Base-by-base conservation (phyloP, 2,113 vertebrate species). In the Seriola dumerili region DNA sequence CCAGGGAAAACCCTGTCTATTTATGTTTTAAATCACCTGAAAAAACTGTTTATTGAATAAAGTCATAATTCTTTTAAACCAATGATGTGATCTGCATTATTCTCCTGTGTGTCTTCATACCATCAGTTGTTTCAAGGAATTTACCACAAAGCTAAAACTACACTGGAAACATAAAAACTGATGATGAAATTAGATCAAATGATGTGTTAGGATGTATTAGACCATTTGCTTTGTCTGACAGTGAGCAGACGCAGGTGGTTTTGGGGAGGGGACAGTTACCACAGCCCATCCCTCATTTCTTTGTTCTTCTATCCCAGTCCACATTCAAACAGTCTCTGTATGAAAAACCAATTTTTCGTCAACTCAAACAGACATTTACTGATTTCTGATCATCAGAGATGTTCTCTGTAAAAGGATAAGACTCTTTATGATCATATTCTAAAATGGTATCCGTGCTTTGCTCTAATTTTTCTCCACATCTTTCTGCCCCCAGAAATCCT, bases 231-330 rank as follows among this genome's bases (percentile, higher is more conserved):
- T 84, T 81, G 63, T 79, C 57, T 79, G 29, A 42, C 67, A 71
- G 55, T 25, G 64, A 67, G 69, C 71, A 66, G 36, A 55, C 3
- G 54, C 80, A 87, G 84, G 79, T 88, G 82, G 75, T 80, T 84
- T 83, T 63, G 42, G 88, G 83, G 83, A 76, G 90, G 85, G 59
- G 85, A 78, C 58, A 78, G 63, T 72, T 77, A 64, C 52, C 25
- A 50, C 61, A 84, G 83, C 76, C 86, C 67, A 85, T 48, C 85
- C 79, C 66, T 85, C 23, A 59, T 77, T 36, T 87, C 88, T 87
- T 92, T 91, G 88, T 90, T 91, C 85, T 80, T 80, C 36, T 19
- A 67, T 59, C 36, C 59, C 34, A 16, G 52, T 52, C 46, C 46
- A 63, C 42, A 58, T 29, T 82, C 25, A 78, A 9, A 52, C 14